Conservation (phyloP, 2,113 vertebrate species). For the Campylorhamphus procurvoides region DNA sequence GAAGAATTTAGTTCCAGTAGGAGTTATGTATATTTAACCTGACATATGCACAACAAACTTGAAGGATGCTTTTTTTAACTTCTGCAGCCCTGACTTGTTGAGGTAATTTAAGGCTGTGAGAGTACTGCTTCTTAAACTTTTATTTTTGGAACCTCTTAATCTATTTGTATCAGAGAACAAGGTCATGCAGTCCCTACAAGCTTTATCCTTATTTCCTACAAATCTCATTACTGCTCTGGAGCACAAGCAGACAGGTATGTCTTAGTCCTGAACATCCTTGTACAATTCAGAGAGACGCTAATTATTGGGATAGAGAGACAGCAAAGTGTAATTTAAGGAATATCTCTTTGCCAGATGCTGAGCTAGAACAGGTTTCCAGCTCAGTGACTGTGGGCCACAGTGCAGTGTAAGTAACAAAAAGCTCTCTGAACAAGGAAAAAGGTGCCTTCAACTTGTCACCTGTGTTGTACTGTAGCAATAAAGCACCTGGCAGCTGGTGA, state of each 20-base stretch:
- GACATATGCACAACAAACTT: neutral
- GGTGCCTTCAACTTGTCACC: neutral
- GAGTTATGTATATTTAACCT: slow-evolving; percentile 28
- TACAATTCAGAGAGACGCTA: neutral
- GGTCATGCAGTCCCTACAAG: slow-evolving; percentile 39
- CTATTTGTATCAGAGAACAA: slow-evolving; percentile 46
- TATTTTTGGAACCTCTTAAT: slow-evolving; percentile 66
- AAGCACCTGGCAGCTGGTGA: neutral
- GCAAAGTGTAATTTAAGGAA: neutral
- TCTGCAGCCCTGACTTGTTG: neutral
- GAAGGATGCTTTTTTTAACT: neutral
- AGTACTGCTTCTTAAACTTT: slow-evolving; percentile 33
- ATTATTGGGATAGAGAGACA: neutral
- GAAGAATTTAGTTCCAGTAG: neutral
- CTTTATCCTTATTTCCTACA: slow-evolving; percentile 60
- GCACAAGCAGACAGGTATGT: neutral
- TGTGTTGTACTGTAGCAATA: neutral
- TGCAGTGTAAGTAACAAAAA: neutral
- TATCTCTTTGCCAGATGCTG: neutral
- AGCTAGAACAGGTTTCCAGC: neutral
- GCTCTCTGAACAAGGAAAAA: neutral
- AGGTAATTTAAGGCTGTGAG: slow-evolving; percentile 15
- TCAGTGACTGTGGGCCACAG: neutral
- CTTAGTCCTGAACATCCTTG: neutral
- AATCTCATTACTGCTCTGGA: slow-evolving; percentile 52